Conservation (phyloP, 1,140 invertebrate species). For the Solenopsis fugax region DNA sequence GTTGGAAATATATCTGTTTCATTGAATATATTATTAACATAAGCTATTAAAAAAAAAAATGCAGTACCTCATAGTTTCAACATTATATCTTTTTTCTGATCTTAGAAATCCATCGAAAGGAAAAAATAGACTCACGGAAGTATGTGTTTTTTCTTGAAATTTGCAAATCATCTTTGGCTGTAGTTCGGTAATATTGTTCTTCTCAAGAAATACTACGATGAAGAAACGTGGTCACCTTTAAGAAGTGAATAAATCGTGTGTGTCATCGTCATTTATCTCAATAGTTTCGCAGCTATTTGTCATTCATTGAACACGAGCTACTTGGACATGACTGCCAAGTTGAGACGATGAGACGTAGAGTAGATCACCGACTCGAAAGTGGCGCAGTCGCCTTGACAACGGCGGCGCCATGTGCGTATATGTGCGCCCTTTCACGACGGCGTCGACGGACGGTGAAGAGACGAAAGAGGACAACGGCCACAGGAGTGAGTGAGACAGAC, state of each 20-base stretch:
- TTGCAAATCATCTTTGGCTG: background rate
- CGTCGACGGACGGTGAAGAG: conserved; percentile 33
- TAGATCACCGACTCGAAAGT: conserved; percentile 54
- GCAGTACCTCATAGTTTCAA: background rate
- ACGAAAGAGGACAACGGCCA: conserved; percentile 40
- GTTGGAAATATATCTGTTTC: background rate
- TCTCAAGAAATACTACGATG: background rate
- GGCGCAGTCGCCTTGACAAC: conserved; percentile 85
- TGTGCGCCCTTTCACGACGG: conserved; percentile 73
- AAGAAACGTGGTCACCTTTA: background rate
- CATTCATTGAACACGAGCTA: background rate
- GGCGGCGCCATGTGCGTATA: conserved; percentile 83
- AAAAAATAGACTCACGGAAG: background rate
- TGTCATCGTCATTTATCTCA: background rate
- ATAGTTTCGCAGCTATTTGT: conserved; percentile 2
- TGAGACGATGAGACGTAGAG: background rate
- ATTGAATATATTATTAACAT: background rate
- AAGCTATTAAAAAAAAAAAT: background rate
- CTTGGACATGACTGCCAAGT: background rate
- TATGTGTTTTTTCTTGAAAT: background rate
- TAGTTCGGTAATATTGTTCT: background rate
- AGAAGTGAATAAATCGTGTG: background rate
- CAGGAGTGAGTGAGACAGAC: conserved; percentile 33
- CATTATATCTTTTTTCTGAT: background rate
- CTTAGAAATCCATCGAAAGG: background rate